Percentiles rank a stretch among this genome's conserved stretches.
phyloP scores from a whole-genome alignment of 2,113 vertebrate genomes.

The Pterophyllum scalare region DNA sequence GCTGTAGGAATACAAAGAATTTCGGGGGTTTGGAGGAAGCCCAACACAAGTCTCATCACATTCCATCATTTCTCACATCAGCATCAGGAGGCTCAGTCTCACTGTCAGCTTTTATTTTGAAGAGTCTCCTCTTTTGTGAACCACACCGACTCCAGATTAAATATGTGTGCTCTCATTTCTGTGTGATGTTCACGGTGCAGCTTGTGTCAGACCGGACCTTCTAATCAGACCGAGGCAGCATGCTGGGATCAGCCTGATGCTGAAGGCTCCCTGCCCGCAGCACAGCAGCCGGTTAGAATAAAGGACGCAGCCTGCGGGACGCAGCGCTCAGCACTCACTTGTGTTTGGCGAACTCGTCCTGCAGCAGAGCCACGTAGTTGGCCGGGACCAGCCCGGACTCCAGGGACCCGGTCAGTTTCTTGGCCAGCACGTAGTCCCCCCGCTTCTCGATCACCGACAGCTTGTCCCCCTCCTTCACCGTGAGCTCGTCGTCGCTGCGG shows the following conservation, averaged over 20 bases:
- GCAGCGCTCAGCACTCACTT: conserved; percentile 82
- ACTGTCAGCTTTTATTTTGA: background rate
- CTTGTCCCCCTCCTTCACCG: conserved; percentile 86
- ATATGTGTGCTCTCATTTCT: background rate
- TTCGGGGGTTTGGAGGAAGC: background rate
- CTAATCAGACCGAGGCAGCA: too few species aligned
- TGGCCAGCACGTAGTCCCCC: conserved; percentile 86
- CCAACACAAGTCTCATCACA: background rate
- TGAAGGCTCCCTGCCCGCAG: too few species aligned
- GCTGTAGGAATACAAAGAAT: background rate
- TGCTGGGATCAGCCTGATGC: too few species aligned
- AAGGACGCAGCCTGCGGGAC: too few species aligned
- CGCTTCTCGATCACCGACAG: conserved; percentile 88
- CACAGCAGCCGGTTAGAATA: too few species aligned
- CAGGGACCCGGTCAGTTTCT: conserved; percentile 84
- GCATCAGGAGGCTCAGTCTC: background rate
- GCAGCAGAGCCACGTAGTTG: conserved; percentile 85
- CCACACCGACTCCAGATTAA: background rate
- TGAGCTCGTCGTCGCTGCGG: conserved; percentile 86
- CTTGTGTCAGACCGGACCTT: too few species aligned
- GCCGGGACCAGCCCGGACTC: conserved; percentile 87
- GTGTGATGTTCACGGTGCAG: too few species aligned
- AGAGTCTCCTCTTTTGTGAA: background rate
- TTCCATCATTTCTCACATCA: accelerated
- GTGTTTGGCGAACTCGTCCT: conserved; percentile 84